Evolutionary conservation across 2,888 invertebrate species (phyloP), one percentile per base, ranked within the genome.

Genomic region (Eupsilia transversa): DNA sequence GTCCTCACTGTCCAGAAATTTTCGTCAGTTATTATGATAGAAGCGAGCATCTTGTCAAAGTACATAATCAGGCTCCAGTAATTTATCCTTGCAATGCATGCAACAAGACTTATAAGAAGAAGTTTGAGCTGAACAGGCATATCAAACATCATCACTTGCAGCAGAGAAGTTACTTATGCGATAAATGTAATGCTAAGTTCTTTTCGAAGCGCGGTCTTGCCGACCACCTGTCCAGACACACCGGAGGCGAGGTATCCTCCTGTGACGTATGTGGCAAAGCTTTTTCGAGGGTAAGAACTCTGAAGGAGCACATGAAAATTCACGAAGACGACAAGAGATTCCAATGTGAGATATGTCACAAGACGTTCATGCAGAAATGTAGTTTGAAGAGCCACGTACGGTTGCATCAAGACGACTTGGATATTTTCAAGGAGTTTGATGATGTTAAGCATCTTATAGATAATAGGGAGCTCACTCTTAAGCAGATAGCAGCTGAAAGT

Each of bases 371-470:
- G 90, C 95, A 96, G 87, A 96, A 96, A 77, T 94, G 94, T 59
- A 95, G 95, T 49, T 83, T 96, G 83, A 96, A 96, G 82, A 94
- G 93, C 27, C 96, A 96, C 66, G 86, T 96, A 7, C 89, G 94
- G 0, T 68, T 96, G 56, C 96, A 96, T 72, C 96, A 96, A 54
- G 95, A 96, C 77, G 95, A 96, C 65, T 84, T 96, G 82, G 96
- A 96, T 35, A 96, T 96, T 41, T 96, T 96, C 82, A 96, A 96
- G 69, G 96, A 96, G 89, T 96, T 96, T 71, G 96, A 96, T 52
- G 96, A 96, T 70, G 96, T 96, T 0, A 96, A 95, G 75, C 96
- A 96, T 87, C 83, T 96, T 49, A 95, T 96, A 59, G 96, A 96
- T 56, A 92, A 96, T 80, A 92, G 96, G 41, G 96, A 95, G 83